Conservation (phyloP, 1,140 invertebrate genomes). For the Zaprionus davidi region DNA sequence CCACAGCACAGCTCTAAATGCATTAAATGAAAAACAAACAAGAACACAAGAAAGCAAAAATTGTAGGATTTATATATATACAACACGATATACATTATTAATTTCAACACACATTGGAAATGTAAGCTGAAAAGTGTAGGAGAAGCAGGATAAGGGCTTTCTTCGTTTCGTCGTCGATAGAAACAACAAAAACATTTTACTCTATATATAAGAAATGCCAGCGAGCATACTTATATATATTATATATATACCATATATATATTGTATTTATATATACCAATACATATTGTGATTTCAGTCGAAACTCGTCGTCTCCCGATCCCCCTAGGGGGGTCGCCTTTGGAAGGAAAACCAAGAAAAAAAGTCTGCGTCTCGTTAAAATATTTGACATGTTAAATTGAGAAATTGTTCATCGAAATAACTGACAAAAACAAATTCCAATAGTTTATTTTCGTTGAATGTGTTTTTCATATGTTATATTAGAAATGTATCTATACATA, state of each 20-base stretch:
- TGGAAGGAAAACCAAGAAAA: slow-evolving; percentile 60
- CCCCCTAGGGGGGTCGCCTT: slow-evolving; percentile 27
- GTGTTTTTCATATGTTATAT: slow-evolving; percentile 6
- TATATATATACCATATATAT: slow-evolving; percentile 32
- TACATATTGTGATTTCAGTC: slow-evolving; percentile 76
- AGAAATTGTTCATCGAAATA: slow-evolving; percentile 44
- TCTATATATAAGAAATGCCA: slow-evolving; percentile 5
- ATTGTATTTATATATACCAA: slow-evolving; percentile 52
- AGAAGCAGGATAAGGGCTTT: slow-evolving; percentile 20
- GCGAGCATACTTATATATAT: slow-evolving; percentile 8
- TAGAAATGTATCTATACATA: background rate
- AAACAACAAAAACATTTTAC: slow-evolving; percentile 8
- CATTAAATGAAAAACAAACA: slow-evolving; percentile 12
- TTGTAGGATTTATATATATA: slow-evolving; percentile 36
- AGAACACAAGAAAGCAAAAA: slow-evolving; percentile 5
- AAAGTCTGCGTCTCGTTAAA: slow-evolving; percentile 72
- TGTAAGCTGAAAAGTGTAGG: slow-evolving; percentile 28
- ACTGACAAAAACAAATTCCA: slow-evolving; percentile 41
- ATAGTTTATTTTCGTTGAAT: slow-evolving; percentile 5
- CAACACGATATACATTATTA: slow-evolving; percentile 12
- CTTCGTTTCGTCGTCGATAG: slow-evolving; percentile 9
- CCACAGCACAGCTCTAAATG: slow-evolving; percentile 4
- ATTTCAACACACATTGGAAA: slow-evolving; percentile 22
- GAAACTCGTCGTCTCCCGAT: slow-evolving; percentile 70
- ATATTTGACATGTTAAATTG: slow-evolving; percentile 68